A percentile compares a stretch with the other conserved stretches of the same genome.
phyloP scores from a whole-genome alignment of 2,113 vertebrate genomes.

The Eulemur rufifrons region DNA sequence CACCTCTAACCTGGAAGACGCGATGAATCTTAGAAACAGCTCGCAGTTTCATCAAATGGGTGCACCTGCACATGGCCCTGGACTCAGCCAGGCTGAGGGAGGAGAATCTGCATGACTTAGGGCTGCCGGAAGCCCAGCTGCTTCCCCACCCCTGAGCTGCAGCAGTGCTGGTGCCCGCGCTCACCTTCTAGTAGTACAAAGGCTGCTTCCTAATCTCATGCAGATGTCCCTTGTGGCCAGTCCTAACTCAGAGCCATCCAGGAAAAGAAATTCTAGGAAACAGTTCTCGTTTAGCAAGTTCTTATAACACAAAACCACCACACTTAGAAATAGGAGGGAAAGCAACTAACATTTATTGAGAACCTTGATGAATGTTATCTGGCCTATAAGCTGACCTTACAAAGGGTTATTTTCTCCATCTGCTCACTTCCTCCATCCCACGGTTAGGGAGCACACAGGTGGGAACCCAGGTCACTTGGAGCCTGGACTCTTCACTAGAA shows the following conservation, averaged over 20 bases:
- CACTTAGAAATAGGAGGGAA: background rate
- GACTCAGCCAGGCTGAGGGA: background rate
- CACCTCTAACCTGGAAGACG: background rate
- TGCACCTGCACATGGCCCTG: background rate
- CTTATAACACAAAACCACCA: background rate
- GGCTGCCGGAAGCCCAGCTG: rapidly evolving
- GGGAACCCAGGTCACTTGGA: background rate
- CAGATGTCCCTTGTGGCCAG: background rate
- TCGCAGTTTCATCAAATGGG: background rate
- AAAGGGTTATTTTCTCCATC: background rate
- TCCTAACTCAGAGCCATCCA: background rate
- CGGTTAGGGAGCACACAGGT: background rate
- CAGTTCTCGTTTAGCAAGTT: background rate
- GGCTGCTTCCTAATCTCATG: background rate
- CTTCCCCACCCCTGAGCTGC: too few relatives aligned
- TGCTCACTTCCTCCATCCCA: background rate
- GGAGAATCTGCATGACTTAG: background rate
- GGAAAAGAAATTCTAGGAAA: background rate
- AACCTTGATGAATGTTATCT: background rate
- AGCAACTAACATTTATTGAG: background rate
- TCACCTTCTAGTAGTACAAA: background rate
- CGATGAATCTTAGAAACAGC: background rate
- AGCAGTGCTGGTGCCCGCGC: rapidly evolving
- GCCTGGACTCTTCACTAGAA: background rate
- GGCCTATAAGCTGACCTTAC: background rate